Conservation (phyloP, 2,888 invertebrate species). For the Drosophila neutralis region DNA sequence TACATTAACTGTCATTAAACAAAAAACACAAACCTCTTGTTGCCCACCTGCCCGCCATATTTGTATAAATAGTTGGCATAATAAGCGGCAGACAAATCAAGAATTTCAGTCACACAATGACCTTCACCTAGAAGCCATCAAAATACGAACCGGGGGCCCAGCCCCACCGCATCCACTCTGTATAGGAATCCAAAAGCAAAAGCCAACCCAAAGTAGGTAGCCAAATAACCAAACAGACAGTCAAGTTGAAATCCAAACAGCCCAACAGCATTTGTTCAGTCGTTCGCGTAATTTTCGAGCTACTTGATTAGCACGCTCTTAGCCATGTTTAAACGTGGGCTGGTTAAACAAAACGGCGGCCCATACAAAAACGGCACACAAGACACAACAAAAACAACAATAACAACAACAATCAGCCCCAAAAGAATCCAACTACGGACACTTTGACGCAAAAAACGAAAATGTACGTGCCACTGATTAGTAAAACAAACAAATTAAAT, state of each 20-base stretch:
- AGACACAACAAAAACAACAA: conserved; percentile 25
- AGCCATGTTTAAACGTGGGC: conserved; percentile 77
- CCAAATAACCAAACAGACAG: conserved; percentile 46
- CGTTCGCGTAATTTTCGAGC: conserved; percentile 73
- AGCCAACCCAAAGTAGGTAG: conserved; percentile 32
- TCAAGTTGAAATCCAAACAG: conserved; percentile 19
- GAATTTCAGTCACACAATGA: conserved; percentile 75
- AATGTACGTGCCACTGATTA: conserved; percentile 76
- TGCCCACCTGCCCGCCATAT: conserved; percentile 31
- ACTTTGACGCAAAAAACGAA: conserved; percentile 63
- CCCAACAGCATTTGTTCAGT: conserved; percentile 62
- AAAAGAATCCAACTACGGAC: conserved; percentile 66
- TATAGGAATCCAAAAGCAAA: conserved; percentile 40
- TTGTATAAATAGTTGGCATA: conserved; percentile 34
- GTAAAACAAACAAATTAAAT: conserved; percentile 78
- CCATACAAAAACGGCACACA: conserved; percentile 43
- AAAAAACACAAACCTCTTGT: conserved; percentile 13
- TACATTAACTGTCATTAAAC: conserved; percentile 14
- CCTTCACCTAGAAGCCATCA: conserved; percentile 79
- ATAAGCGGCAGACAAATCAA: conserved; percentile 59
- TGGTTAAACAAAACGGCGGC: conserved; percentile 70
- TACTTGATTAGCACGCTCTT: conserved; percentile 77
- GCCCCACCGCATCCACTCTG: conserved; percentile 34
- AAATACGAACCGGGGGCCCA: conserved; percentile 62
- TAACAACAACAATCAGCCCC: conserved; percentile 25